Evolutionary conservation across 2,113 vertebrate genomes (phyloP).

Genomic region (Bambusicola thoracicus): DNA sequence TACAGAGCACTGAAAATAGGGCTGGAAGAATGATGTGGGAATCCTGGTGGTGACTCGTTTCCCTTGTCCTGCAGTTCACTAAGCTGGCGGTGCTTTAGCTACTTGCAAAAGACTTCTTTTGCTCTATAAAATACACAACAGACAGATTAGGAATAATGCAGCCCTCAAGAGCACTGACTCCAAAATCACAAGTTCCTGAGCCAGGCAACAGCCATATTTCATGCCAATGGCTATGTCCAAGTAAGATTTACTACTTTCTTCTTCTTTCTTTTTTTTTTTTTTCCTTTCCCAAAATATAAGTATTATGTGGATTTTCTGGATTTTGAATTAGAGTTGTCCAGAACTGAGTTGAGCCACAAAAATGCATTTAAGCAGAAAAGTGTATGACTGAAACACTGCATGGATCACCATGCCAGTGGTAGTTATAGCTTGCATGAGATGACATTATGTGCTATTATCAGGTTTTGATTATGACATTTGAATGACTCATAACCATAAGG

Average conservation of each 20-base stretch:
- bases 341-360: neutral
- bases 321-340: neutral
- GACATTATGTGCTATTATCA: neutral
- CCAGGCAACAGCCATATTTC: neutral
- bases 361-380: neutral
- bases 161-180: neutral
- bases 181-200: neutral
- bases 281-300: neutral
- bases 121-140: neutral
- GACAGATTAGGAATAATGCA: neutral
- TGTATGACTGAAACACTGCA: neutral
- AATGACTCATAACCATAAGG: constrained; percentile 15
- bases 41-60: neutral
- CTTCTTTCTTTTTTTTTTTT: neutral
- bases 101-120: neutral
- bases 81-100: neutral
- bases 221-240: neutral
- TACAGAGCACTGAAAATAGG: neutral
- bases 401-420: neutral
- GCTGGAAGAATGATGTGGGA: neutral
- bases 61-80: neutral
- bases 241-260: neutral
- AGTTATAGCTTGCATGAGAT: neutral
- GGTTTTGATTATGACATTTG: constrained; percentile 22
- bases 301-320: neutral